These are phyloP conservation scores for Echeneis naucrates DNA, from an alignment of 2,797 vertebrate genomes.

Conservation along the genomic window DNA sequence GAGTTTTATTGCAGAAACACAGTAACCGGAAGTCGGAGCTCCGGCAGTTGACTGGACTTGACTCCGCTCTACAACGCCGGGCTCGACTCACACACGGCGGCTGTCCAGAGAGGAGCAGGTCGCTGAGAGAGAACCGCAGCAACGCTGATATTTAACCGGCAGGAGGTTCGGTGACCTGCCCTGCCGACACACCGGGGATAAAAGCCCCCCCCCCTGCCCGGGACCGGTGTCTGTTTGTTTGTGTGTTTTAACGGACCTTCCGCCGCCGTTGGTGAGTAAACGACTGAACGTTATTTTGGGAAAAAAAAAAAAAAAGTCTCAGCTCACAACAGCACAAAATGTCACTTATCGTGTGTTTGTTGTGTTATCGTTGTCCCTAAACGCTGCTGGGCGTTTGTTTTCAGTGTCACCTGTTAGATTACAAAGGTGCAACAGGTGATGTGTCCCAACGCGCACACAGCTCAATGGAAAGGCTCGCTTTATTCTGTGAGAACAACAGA, in stretches of 20 bases:
- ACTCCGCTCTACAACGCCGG: constrained; percentile 1
- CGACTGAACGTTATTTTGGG: constrained; percentile 29
- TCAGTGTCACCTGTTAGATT: background rate
- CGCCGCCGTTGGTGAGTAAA: constrained; percentile 4
- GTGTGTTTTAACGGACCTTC: constrained; percentile 5
- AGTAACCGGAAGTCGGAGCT: constrained; percentile 18
- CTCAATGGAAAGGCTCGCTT: too few relatives aligned
- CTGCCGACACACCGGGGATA: background rate
- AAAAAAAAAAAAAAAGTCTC: constrained; percentile 1
- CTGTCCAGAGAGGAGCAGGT: constrained; percentile 33
- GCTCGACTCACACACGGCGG: background rate
- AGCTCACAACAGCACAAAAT: background rate
- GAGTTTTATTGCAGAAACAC: constrained; percentile 16
- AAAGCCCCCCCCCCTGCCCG: background rate
- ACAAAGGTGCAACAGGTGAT: constrained; percentile 52
- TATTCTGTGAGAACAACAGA: background rate
- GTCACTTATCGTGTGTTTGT: background rate
- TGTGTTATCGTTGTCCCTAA: background rate
- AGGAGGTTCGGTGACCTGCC: too few relatives aligned
- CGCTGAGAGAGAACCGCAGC: background rate
- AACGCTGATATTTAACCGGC: too few relatives aligned
- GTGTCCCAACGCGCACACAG: too few relatives aligned
- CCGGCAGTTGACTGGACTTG: background rate
- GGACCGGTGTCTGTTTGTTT: constrained; percentile 7
- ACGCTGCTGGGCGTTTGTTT: background rate